Conservation (phyloP, 2,888 invertebrate genomes). For the Bibio marci region DNA sequence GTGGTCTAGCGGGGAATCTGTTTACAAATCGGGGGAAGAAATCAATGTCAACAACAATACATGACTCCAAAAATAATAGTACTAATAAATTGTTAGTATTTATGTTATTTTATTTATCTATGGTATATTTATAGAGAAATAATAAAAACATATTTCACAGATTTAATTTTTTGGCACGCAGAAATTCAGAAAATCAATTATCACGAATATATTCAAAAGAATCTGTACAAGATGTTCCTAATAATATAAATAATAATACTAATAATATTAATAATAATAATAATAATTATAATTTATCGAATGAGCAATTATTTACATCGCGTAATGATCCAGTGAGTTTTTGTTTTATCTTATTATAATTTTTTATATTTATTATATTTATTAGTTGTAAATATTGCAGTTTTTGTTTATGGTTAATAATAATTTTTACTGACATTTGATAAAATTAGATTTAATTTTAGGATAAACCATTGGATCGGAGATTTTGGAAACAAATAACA, state of each 20-base stretch:
- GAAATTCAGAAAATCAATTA: constrained; percentile 25
- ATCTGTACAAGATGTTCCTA: constrained; percentile 26
- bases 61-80: constrained; percentile 1
- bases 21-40: constrained; percentile 6
- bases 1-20: constrained; percentile 17
- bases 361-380: too few species aligned
- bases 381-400: neutral
- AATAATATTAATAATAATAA: constrained; percentile 17
- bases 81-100: constrained; percentile 9
- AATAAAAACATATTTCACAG: constrained; percentile 12
- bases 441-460: constrained; percentile 23
- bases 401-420: neutral
- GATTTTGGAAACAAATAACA: constrained; percentile 65
- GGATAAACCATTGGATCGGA: constrained; percentile 60
- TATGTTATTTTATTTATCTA: too few species aligned
- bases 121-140: neutral
- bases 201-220: constrained; percentile 19
- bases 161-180: constrained; percentile 27
- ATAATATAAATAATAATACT: constrained; percentile 16
- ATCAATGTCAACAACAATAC: neutral
- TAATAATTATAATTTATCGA: constrained; percentile 7
- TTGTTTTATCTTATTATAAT: neutral
- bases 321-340: constrained; percentile 26
- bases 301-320: constrained; percentile 16
- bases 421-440: neutral